A percentile compares a stretch with the other conserved stretches of the same genome.
phyloP scores from a whole-genome alignment of 2,888 invertebrate species.

The Catocala nupta region DNA sequence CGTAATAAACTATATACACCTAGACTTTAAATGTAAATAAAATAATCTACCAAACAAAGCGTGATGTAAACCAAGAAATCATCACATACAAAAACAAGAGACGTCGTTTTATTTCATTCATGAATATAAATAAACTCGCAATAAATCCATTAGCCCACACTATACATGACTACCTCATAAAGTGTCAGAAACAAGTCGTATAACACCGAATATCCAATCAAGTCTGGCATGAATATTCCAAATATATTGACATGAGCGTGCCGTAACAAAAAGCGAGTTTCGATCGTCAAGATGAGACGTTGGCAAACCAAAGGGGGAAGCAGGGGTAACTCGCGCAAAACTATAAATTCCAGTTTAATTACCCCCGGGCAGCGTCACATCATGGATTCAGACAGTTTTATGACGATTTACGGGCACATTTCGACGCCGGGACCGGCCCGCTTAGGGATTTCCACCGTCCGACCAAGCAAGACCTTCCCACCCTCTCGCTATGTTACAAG shows the following conservation, averaged over 20 bases:
- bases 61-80: too few relatives aligned
- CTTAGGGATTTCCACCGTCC: slow-evolving; percentile 72
- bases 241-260: slow-evolving; percentile 53
- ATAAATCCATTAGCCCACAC: too few relatives aligned
- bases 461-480: slow-evolving; percentile 52
- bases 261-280: slow-evolving; percentile 62
- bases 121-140: too few relatives aligned
- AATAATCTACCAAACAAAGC: too few relatives aligned
- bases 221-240: slow-evolving; percentile 28
- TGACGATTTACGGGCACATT: slow-evolving; percentile 88
- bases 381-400: slow-evolving; percentile 92
- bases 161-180: too few relatives aligned
- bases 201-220: slow-evolving; percentile 4
- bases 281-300: slow-evolving; percentile 66
- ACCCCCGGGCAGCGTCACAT: slow-evolving; percentile 90
- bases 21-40: too few relatives aligned
- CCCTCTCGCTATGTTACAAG: slow-evolving; percentile 48
- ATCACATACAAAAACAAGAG: too few relatives aligned
- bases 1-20: too few relatives aligned
- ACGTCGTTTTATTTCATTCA: too few relatives aligned
- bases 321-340: slow-evolving; percentile 63
- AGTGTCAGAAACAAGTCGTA: neutral
- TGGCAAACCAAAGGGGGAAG: slow-evolving; percentile 68
- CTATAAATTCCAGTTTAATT: slow-evolving; percentile 88
- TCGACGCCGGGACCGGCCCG: slow-evolving; percentile 83